Base-by-base conservation (phyloP, 2,888 invertebrate genomes). In the Oscheius onirici region DNA sequence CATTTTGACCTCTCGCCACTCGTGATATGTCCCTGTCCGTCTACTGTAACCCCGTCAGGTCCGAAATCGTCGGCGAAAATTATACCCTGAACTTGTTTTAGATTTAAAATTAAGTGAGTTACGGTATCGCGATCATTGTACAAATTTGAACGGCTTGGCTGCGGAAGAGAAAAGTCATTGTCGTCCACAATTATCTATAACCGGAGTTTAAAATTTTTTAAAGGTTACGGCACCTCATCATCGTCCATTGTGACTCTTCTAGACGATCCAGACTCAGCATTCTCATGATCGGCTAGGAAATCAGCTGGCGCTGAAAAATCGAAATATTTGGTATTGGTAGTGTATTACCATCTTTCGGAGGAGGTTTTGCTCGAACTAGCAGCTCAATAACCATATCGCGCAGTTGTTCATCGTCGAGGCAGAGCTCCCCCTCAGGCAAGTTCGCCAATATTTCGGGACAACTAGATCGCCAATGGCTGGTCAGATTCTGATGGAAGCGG, bases 371-470 rank as follows among this genome's bases (percentile, higher is more conserved):
- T 22, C 73, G 70, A 44, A 73, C 71, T 20, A 83, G 66, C 52
- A 83, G 54, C n/a, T 81, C 77, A 10, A 55, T 20, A 5, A 84
- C 82, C 79, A 84, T 74, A 5, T 24, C 43, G 20, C 78, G 73
- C 22, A 84, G 58, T 34, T 54, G 70, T 0, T 41, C 67, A 49
- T 84, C 79, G 52, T 83, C 83, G 72, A 85, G 68, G 2, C 74
- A 69, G 28, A 84, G 22, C 44, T 83, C 83, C 0, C 67, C 60
- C 57, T 79, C 70, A 1, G 82, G 82, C 44, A 82, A 70, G 69
- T 82, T 82, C 11, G 79, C 79, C 75, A 76, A 67, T 24, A 84
- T 83, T 66, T 83, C 81, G 1, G 77, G 77, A 60, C 84, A 84
- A 41, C 69, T 71, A 2, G 81, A 74, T 3, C 81, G 72, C 84